phyloP scores from a whole-genome alignment of 2,888 invertebrate species.

The Mesoligia furuncula region DNA sequence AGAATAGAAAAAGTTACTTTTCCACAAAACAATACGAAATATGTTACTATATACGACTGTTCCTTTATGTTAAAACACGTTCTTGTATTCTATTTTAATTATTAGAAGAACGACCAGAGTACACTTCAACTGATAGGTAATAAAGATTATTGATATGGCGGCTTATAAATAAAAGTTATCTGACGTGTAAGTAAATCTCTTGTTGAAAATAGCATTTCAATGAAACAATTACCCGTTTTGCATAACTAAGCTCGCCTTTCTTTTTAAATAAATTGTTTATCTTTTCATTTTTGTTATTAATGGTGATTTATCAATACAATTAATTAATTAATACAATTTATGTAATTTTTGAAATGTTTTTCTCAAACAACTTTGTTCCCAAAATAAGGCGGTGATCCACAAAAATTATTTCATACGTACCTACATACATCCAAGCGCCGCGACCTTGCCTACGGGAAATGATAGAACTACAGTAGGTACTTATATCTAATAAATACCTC shows the following conservation, averaged over 20 bases:
- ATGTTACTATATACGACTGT: neutral
- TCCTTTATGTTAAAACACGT: neutral
- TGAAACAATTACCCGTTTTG: neutral
- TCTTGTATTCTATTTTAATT: neutral
- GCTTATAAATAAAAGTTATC: neutral
- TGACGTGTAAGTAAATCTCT: neutral
- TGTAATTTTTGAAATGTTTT: neutral
- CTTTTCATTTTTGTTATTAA: neutral
- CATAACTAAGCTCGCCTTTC: neutral
- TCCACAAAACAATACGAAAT: neutral
- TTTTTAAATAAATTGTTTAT: neutral
- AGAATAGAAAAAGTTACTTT: neutral
- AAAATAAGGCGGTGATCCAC: too few relatives aligned
- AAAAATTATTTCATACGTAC: too few relatives aligned
- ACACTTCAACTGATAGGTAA: neutral
- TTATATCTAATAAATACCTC: neutral
- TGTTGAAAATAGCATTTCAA: constrained; percentile 8
- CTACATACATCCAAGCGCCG: constrained; percentile 4
- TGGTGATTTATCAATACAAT: neutral
- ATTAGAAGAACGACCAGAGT: neutral
- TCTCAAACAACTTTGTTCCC: neutral
- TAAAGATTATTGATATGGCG: neutral
- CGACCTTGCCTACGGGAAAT: constrained; percentile 5
- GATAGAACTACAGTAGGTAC: constrained; percentile 1
- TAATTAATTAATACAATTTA: too few relatives aligned